These are phyloP conservation scores for Choristoneura rosaceana DNA, from an alignment of 2,888 invertebrate species.

Conservation along the genomic window DNA sequence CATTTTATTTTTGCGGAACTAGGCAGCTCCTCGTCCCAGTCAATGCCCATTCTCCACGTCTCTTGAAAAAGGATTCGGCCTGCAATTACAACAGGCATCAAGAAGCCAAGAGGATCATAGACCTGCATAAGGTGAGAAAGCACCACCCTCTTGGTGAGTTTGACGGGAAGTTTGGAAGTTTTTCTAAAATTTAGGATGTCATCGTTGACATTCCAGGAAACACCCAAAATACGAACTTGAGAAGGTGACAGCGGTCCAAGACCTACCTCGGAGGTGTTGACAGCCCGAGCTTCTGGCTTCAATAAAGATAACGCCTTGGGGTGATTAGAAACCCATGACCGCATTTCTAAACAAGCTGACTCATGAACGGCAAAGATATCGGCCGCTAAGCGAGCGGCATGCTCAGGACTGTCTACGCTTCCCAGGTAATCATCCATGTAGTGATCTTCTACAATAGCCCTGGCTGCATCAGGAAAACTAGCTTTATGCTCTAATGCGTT, in stretches of 20 bases:
- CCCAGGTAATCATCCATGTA: not conserved
- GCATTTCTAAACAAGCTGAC: not conserved
- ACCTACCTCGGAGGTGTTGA: not conserved
- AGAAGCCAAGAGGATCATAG: not conserved
- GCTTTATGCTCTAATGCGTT: not conserved
- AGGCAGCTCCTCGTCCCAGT: not conserved
- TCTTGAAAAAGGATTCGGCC: not conserved
- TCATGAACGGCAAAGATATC: not conserved
- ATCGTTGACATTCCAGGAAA: not conserved
- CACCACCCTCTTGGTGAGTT: not conserved
- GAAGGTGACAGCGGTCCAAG: not conserved
- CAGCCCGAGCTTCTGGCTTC: not conserved
- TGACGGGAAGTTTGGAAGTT: not conserved
- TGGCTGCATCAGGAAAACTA: not conserved
- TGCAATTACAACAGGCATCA: not conserved
- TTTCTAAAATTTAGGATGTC: not conserved
- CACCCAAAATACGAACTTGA: not conserved
- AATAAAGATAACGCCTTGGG: not conserved
- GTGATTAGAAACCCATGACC: not conserved
- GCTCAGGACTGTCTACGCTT: not conserved
- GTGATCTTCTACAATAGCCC: not conserved
- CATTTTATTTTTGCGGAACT: not conserved
- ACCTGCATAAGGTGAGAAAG: not conserved
- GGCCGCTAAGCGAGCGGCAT: not conserved
- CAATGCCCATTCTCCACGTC: not conserved